Conservation (phyloP, 2,797 vertebrate species). For the Hapalemur alaotrensis region DNA sequence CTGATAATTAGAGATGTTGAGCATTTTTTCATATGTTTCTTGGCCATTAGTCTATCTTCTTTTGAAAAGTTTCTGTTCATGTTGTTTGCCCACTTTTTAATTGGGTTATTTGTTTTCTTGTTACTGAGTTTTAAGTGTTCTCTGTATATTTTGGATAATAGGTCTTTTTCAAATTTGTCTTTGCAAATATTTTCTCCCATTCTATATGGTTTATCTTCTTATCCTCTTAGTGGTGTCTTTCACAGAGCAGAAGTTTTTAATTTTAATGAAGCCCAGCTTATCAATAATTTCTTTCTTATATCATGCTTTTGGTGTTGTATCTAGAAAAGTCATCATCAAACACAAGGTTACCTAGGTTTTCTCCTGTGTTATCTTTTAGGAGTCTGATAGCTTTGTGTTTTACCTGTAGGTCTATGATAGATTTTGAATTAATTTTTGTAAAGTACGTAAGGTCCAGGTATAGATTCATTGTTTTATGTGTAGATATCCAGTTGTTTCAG, state of each 20-base stretch:
- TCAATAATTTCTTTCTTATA: not conserved
- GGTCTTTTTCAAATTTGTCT: not conserved
- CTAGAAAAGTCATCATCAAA: not conserved
- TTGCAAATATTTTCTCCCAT: not conserved
- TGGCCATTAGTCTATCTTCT: not conserved
- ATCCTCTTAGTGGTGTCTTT: not conserved
- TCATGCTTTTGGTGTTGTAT: not conserved
- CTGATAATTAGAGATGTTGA: not conserved
- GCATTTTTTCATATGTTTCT: not conserved
- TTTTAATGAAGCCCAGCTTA: not conserved
- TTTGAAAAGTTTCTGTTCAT: not conserved
- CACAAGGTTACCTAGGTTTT: not conserved
- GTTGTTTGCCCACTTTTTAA: not conserved
- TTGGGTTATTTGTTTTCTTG: not conserved
- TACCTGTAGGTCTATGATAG: not conserved
- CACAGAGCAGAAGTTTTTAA: not conserved
- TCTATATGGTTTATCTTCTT: not conserved
- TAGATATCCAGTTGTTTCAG: not conserved
- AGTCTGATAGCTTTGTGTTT: not conserved
- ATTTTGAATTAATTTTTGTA: constrained; percentile 27
- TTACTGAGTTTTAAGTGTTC: not conserved
- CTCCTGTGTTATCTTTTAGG: not conserved
- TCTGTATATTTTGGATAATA: not conserved
- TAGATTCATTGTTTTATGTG: not conserved
- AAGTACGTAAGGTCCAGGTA: not conserved